Evolutionary conservation across 2,113 vertebrate species (phyloP), one percentile per base, ranked within the genome.

Genomic region (Psittacara wagleri): DNA sequence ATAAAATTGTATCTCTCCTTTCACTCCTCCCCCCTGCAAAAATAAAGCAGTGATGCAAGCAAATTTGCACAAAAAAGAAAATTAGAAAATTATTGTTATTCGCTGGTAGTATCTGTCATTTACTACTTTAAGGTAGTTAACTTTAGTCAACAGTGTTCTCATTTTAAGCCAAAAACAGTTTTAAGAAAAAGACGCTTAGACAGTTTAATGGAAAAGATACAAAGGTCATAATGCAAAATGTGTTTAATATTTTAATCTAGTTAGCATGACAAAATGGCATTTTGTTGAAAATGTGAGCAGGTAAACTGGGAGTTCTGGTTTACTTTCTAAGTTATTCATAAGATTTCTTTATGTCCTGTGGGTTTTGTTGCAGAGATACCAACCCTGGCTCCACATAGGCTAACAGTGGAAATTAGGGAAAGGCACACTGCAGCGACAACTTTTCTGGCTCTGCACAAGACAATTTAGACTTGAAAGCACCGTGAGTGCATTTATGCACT

Each of bases 1-100:
- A 57, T 25, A 78, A 93, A 93, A 63, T 37, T 41, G 33, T 25
- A 3, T 62, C 84, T 61, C 12, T 69, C 7, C 55, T 22, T 68
- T 77, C 41, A n/a, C 10, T 51, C 3, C 6, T 4, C 6, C 5
- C 6, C 7, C 4, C 4, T 3, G 3, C 3, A 44, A 43, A 35
- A 29, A 28, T 27, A 59, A 82, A 18, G 6, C 3, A 59, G 7
- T 35, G 7, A 64, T 57, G 23, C 12, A 80, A 85, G 12, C 3
- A 72, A 49, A 55, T 75, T 51, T 69, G 28, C 37, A 41, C 15
- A 35, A 59, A 57, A 63, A 39, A 39, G 33, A n/a, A 59, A 57
- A 2, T 52, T 76, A 66, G 18, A 61, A 59, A 68, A 35, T 33
- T 67, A 11, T n/a, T 82, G 7, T 29, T 81, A 48, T 61, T 70